phyloP scores from a whole-genome alignment of 2,797 vertebrate species.

The Poecilia picta region DNA sequence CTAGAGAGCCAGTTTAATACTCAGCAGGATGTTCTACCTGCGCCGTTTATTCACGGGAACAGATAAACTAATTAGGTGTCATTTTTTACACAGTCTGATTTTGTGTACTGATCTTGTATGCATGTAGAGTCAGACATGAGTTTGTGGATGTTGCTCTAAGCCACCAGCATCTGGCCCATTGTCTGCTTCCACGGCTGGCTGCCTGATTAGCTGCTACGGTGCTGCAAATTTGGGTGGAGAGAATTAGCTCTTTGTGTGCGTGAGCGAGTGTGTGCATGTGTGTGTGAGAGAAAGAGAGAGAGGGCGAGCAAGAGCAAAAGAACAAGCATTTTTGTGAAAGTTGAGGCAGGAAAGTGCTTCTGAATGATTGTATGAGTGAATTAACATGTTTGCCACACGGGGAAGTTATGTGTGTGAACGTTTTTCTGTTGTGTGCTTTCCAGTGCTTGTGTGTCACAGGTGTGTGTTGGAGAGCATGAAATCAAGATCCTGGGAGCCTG shows the following conservation, averaged over 20 bases:
- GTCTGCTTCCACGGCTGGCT: slow-evolving; percentile 68
- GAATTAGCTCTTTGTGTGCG: slow-evolving; percentile 46
- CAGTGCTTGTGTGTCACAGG: slow-evolving; percentile 37
- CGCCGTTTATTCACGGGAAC: slow-evolving; percentile 34
- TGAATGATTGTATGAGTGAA: slow-evolving; percentile 42
- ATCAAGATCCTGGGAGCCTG: slow-evolving; percentile 65
- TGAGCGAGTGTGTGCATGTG: slow-evolving; percentile 31
- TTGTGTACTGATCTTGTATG: slow-evolving; percentile 28
- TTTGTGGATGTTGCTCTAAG: slow-evolving; percentile 65
- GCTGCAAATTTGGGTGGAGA: slow-evolving; percentile 48
- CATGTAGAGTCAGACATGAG: slow-evolving; percentile 56
- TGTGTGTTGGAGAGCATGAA: slow-evolving; percentile 40
- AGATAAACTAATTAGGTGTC: slow-evolving; percentile 49
- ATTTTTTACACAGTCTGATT: slow-evolving; percentile 51
- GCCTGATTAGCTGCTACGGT: slow-evolving; percentile 70
- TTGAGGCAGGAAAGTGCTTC: slow-evolving; percentile 27
- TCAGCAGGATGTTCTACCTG: slow-evolving; percentile 2
- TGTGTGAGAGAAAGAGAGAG: not conserved
- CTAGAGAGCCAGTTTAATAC: not conserved
- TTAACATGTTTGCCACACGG: slow-evolving; percentile 32
- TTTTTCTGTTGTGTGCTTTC: slow-evolving; percentile 40
- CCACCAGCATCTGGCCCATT: slow-evolving; percentile 75
- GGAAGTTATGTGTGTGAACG: slow-evolving; percentile 34
- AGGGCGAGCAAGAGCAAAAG: not conserved
- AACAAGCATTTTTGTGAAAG: slow-evolving; percentile 18